These are phyloP conservation scores for Lasioglossum calceatum DNA, from an alignment of 2,888 invertebrate species.

Conservation along the genomic window DNA sequence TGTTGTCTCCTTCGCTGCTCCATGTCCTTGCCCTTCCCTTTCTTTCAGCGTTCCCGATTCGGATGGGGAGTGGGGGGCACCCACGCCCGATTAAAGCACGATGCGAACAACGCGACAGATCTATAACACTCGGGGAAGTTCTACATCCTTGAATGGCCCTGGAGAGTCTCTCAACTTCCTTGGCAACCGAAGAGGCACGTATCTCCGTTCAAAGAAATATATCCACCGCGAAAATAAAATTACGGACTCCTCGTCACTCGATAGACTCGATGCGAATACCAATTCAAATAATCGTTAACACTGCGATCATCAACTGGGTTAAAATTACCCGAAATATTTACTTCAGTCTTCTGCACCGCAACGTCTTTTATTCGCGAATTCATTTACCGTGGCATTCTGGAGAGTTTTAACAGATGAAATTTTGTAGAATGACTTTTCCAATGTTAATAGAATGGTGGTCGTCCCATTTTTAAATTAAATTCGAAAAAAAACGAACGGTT, in stretches of 20 bases:
- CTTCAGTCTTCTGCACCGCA: no score
- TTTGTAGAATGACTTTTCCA: no score
- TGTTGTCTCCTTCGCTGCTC: neutral
- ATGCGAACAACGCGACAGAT: constrained; percentile 6
- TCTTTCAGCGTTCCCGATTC: neutral
- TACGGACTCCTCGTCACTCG: neutral
- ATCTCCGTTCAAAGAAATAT: neutral
- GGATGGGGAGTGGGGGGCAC: neutral
- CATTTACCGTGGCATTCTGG: neutral
- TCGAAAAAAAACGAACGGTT: neutral
- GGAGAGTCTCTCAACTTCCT: neutral
- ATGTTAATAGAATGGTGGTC: no score
- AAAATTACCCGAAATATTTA: neutral
- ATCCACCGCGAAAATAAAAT: neutral
- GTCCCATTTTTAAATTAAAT: neutral
- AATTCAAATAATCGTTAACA: neutral
- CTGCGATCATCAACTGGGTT: neutral
- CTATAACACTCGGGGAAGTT: constrained; percentile 2
- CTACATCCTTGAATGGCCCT: neutral
- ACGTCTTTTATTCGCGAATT: neutral
- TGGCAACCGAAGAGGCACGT: neutral
- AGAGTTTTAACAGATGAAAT: no score
- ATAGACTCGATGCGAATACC: neutral
- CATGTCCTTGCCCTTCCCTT: neutral
- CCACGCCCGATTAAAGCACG: constrained; percentile 15